Base-by-base conservation (phyloP, 2,113 vertebrate species). In the Upupa epops region DNA sequence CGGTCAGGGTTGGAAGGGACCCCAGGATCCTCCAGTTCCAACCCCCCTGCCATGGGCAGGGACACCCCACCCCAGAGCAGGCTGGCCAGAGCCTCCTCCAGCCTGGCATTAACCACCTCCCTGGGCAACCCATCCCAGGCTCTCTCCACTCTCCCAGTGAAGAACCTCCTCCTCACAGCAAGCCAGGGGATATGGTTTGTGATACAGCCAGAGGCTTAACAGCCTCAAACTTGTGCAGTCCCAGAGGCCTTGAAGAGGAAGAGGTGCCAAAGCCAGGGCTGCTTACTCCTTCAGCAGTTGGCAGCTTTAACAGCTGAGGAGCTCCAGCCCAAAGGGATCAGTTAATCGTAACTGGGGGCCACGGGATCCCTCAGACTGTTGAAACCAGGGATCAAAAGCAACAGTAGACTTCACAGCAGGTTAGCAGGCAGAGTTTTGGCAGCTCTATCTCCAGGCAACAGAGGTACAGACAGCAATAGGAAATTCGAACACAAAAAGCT, bases 311-410 rank as follows among this genome's bases (percentile, higher is more conserved):
- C 48, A 89, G 37, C 12, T 89, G 87, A 88, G 69, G 17, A 88
- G 2, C 48, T 88, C 56, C 34, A 81, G 34, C 48, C 66, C 60
- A 78, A 88, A 85, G 21, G 17, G 55, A 74, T 69, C 29, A 55
- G 74, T 93, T 90, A 65, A 56, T 79, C 68, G 12, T 40, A 86
- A 52, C 21, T 29, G 1, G 46, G n/a, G 51, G 36, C 13, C 32
- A 90, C 1, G 3, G 32, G 22, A 55, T 88, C 24, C 59, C 32
- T 81, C n/a, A 76, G 76, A 58, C 63, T 74, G 16, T 72, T 51
- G 70, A 89, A 94, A 84, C 36, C 11, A 25, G 31, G 37, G n/a
- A 72, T 84, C 64, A 92, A 88, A 95, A 46, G 40, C 51, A 75
- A 66, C 18, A 17, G 20, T 25, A 60, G 55, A 86, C 18, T 75